Base-by-base conservation (phyloP, 1,140 invertebrate species). In the Trachymyrmex cornetzi region DNA sequence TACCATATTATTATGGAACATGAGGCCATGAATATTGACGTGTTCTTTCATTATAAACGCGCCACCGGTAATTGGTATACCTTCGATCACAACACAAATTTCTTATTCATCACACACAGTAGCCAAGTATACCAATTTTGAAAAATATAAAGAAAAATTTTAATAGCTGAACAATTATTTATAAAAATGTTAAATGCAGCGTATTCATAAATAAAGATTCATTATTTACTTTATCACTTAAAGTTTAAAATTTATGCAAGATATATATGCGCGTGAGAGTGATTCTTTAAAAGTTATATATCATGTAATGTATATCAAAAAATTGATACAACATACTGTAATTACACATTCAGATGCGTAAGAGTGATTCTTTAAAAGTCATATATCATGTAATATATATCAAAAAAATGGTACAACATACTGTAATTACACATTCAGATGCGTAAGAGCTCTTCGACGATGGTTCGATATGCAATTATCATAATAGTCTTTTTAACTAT, bases 1-100 rank as follows among this genome's bases (percentile, higher is more conserved):
- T 93, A 93, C 90, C 92, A 93, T 94, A 93, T 94, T 92, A 93
- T 93, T 93, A 92, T 80, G 81, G 66, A 66, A 84, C 85, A 88
- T 80, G 79, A 85, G 72, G 66, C 89, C 87, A 89, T 92, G 92
- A 93, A 94, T 93, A 94, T 93, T 87, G 92, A 89, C 88, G 86
- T 79, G 75, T 91, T 89, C 89, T 91, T 91, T 89, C 87, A 91
- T 89, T 91, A 90, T 72, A 38, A n/a, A 61, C 82, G 30, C 77
- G 66, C 69, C 63, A 85, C 55, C 85, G 59, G 19, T 77, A 66
- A 89, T 89, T 82, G 79, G 30, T 24, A 3, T 44, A 38, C 12
- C 27, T 86, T 44, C 50, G 61, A 75, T 5, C 44, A 86, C 27
- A 84, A 57, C 34, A 30, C 38, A 24, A 75, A 66, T 71, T 44